A percentile compares a stretch with the other conserved stretches of the same genome.
These are phyloP conservation scores for Dynastes grantii DNA, from an alignment of 2,888 invertebrate genomes.

Conservation along the genomic window DNA sequence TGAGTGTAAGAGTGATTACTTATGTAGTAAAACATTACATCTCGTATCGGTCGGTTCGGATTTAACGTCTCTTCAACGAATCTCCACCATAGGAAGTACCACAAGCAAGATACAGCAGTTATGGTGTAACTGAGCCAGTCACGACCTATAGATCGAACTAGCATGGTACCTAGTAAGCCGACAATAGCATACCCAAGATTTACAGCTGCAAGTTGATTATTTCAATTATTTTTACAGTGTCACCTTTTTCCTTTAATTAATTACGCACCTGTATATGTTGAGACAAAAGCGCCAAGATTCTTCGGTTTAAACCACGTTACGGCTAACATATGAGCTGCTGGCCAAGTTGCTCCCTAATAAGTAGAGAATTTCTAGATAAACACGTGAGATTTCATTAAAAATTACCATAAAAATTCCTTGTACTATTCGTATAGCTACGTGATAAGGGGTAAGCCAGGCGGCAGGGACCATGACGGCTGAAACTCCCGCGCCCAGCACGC, in stretches of 20 bases:
- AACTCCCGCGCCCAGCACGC: slow-evolving; percentile 74
- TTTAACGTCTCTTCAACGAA: slow-evolving; percentile 74
- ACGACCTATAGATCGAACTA: slow-evolving; percentile 72
- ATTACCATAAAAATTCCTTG: slow-evolving; percentile 75
- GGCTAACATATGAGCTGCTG: slow-evolving; percentile 75
- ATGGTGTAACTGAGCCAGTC: slow-evolving; percentile 74
- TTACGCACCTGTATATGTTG: slow-evolving; percentile 73
- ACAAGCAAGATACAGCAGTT: slow-evolving; percentile 70
- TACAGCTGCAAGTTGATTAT: slow-evolving; percentile 68
- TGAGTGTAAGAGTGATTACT: neutral
- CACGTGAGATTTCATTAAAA: slow-evolving; percentile 43
- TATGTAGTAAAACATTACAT: slow-evolving; percentile 60
- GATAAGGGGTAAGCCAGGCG: slow-evolving; percentile 74
- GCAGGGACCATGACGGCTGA: slow-evolving; percentile 74
- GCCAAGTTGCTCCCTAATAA: slow-evolving; percentile 74
- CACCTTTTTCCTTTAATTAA: neutral
- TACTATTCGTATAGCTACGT: slow-evolving; percentile 73
- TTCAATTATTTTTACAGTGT: neutral
- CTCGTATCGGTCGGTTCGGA: slow-evolving; percentile 69
- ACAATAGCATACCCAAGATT: slow-evolving; percentile 74
- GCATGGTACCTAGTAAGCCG: slow-evolving; percentile 72
- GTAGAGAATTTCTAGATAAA: neutral
- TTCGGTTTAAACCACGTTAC: slow-evolving; percentile 76
- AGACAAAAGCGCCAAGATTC: slow-evolving; percentile 74
- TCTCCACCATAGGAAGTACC: slow-evolving; percentile 74